Evolutionary conservation across 2,797 vertebrate species (phyloP).

Genomic region (Gallinago stenura): DNA sequence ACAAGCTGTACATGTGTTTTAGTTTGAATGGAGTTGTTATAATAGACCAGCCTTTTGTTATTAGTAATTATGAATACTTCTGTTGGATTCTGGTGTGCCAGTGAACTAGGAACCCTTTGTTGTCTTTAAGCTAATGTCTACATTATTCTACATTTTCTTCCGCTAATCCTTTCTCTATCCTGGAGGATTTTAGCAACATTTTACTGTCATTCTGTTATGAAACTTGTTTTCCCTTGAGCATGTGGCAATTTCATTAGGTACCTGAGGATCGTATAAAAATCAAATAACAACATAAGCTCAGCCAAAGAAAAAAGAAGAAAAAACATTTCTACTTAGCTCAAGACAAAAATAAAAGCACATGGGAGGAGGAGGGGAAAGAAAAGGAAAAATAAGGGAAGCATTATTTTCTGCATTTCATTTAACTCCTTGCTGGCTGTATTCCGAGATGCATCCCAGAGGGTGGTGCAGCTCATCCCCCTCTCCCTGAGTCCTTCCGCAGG

Average conservation of each 20-base stretch:
- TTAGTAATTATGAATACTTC: constrained; percentile 49
- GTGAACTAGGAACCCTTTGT: background rate
- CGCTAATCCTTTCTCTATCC: constrained; percentile 30
- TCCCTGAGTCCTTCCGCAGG: background rate
- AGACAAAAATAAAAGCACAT: constrained; percentile 64
- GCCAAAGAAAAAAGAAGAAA: background rate
- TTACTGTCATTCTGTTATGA: constrained; percentile 39
- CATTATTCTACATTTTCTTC: constrained; percentile 29
- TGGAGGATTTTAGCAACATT: constrained; percentile 27
- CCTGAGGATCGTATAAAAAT: constrained; percentile 35
- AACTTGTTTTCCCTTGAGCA: constrained; percentile 51
- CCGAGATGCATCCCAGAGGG: background rate
- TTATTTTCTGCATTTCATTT: constrained; percentile 10
- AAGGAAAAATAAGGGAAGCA: background rate
- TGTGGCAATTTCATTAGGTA: constrained; percentile 53
- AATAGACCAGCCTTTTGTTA: constrained; percentile 47
- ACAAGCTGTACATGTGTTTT: constrained; percentile 38
- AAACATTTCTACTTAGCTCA: background rate
- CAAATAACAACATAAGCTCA: constrained; percentile 27
- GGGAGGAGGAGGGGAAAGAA: background rate
- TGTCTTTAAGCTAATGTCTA: constrained; percentile 30
- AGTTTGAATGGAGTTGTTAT: background rate
- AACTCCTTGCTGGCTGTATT: background rate
- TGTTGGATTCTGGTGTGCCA: background rate
- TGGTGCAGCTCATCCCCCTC: background rate